These are phyloP conservation scores for Archivesica marissinica DNA, from an alignment of 1,140 invertebrate species.

Conservation along the genomic window DNA sequence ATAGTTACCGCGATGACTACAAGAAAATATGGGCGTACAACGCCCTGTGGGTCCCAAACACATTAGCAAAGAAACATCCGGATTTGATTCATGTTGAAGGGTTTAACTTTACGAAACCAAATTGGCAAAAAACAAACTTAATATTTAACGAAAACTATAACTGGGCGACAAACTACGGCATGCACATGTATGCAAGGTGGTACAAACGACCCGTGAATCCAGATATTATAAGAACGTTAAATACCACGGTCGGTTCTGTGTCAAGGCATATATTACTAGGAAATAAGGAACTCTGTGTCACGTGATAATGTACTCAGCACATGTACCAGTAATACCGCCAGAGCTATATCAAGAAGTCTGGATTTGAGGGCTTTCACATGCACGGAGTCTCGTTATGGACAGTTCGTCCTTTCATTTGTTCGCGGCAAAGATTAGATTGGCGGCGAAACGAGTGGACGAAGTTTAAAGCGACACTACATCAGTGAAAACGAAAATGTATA, in stretches of 20 bases:
- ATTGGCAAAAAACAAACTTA: conserved; percentile 7
- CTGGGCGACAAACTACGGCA: conserved; percentile 58
- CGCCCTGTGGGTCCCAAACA: conserved; percentile 39
- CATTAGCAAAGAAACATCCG: conserved; percentile 25
- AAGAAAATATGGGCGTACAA: conserved; percentile 46
- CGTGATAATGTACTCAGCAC: no score
- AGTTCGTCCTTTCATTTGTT: no score
- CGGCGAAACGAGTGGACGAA: no score
- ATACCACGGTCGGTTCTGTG: conserved; percentile 49
- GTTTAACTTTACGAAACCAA: conserved; percentile 45
- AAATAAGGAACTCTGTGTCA: conserved; percentile 52
- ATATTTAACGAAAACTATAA: conserved; percentile 53
- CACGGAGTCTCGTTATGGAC: no score
- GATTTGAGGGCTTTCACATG: no score
- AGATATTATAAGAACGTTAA: conserved; percentile 23
- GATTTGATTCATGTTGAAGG: conserved; percentile 56
- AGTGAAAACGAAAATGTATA: no score
- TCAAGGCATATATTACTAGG: conserved; percentile 36
- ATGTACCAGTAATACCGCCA: no score
- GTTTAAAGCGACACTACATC: no score
- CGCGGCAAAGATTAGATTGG: no score
- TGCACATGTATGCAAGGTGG: conserved; percentile 48
- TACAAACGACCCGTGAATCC: conserved; percentile 16
- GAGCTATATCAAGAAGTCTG: no score
- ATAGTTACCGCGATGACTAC: conserved; percentile 33